A percentile compares a stretch with the other conserved stretches of the same genome.
These are phyloP conservation scores for Anniella stebbinsi DNA, from an alignment of 2,797 vertebrate genomes.

Conservation along the genomic window DNA sequence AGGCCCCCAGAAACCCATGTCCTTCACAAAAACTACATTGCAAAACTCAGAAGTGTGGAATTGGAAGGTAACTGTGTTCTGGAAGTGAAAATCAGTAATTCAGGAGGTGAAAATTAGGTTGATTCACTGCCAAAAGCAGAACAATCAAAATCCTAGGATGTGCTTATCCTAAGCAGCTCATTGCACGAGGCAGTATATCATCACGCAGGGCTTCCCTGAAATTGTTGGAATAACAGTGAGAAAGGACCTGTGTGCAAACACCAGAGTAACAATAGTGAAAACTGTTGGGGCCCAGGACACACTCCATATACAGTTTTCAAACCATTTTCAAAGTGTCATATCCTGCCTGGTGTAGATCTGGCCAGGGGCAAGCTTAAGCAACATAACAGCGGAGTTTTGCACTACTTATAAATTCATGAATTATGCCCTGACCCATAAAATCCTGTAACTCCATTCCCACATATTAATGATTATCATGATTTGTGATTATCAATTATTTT, in stretches of 20 bases:
- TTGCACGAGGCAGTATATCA: not conserved
- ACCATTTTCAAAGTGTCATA: too few species aligned
- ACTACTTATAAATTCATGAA: not conserved
- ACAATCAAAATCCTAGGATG: not conserved
- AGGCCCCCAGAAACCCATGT: too few species aligned
- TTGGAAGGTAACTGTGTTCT: not conserved
- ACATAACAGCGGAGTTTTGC: too few species aligned
- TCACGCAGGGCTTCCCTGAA: not conserved
- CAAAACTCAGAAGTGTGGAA: not conserved
- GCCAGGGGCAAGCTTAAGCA: too few species aligned
- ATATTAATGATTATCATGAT: not conserved
- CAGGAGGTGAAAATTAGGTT: not conserved
- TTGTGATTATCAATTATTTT: not conserved
- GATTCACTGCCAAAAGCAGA: not conserved
- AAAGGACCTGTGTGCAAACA: not conserved
- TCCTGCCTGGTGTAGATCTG: too few species aligned
- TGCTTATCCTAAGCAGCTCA: too few species aligned
- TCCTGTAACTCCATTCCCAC: too few species aligned
- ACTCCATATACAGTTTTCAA: too few species aligned
- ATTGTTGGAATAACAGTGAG: not conserved
- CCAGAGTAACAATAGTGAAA: too few species aligned
- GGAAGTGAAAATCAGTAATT: not conserved
- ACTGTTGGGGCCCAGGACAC: too few species aligned
- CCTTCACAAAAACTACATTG: not conserved
- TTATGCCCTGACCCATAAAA: not conserved